These are phyloP conservation scores for Scelioninae gen. 1 DNA, from an alignment of 2,888 invertebrate species.

Conservation along the genomic window DNA sequence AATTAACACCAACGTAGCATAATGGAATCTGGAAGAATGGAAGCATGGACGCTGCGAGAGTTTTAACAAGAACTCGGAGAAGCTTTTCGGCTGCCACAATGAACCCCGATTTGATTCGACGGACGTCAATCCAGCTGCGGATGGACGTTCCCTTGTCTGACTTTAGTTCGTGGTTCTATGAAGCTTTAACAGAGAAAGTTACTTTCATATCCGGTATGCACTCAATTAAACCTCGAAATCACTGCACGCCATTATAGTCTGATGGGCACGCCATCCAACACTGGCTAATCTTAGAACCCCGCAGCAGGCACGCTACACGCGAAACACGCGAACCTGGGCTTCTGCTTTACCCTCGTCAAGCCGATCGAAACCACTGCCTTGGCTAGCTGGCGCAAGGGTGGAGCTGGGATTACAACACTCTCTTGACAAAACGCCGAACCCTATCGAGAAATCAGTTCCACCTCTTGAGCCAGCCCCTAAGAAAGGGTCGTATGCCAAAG, in stretches of 20 bases:
- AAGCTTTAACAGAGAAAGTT: constrained; percentile 76
- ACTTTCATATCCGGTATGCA: constrained; percentile 79
- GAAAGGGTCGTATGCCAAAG: constrained; percentile 54
- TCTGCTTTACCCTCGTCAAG: constrained; percentile 52
- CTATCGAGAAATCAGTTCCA: constrained; percentile 73
- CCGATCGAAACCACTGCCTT: constrained; percentile 56
- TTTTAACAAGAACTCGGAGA: constrained; percentile 48
- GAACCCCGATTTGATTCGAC: constrained; percentile 73
- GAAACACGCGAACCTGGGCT: constrained; percentile 74
- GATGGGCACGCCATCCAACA: constrained; percentile 74
- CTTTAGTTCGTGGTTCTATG: constrained; percentile 66
- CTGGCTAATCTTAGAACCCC: constrained; percentile 75
- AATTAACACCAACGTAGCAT: constrained; percentile 75
- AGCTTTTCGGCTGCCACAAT: constrained; percentile 60
- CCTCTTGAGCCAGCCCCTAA: constrained; percentile 27
- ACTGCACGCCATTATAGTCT: constrained; percentile 72
- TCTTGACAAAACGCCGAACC: constrained; percentile 77
- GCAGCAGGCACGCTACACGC: constrained; percentile 74
- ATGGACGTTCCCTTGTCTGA: constrained; percentile 69
- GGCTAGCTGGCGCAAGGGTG: constrained; percentile 36
- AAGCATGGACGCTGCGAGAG: constrained; percentile 34
- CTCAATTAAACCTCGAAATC: constrained; percentile 76
- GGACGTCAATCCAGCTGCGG: constrained; percentile 65
- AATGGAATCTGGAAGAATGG: constrained; percentile 17
- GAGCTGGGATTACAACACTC: constrained; percentile 72